These are phyloP conservation scores for Cynoglossus semilaevis DNA, from an alignment of 2,113 vertebrate genomes.

Conservation along the genomic window DNA sequence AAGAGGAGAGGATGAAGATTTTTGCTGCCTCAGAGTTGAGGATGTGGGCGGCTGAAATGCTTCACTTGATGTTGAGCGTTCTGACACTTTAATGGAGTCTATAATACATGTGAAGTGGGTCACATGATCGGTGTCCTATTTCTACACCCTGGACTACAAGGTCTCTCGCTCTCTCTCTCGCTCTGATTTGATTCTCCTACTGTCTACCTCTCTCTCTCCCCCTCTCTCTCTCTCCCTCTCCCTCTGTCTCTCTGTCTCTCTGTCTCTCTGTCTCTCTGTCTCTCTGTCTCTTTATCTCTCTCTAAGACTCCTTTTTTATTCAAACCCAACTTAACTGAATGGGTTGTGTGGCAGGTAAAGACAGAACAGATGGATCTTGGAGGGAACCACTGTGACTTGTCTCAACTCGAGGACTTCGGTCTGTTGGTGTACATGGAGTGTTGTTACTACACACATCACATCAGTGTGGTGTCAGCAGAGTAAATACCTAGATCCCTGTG, in stretches of 20 bases:
- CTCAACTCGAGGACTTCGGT: no score
- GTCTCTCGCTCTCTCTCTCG: conserved; percentile 27
- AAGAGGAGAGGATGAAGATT: conserved; percentile 29
- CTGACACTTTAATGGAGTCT: conserved; percentile 66
- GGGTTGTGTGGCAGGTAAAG: no score
- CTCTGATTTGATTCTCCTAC: no score
- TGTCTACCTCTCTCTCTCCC: conserved; percentile 2
- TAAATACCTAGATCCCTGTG: no score
- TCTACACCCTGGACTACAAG: conserved; percentile 31
- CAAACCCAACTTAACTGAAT: no score
- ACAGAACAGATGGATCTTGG: no score
- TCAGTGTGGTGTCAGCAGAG: no score
- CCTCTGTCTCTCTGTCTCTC: conserved; percentile 24
- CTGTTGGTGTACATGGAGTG: no score
- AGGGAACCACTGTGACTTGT: no score
- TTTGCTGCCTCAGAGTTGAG: conserved; percentile 42
- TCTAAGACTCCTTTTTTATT: neutral
- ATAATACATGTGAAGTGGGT: conserved; percentile 62
- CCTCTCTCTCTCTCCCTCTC: conserved; percentile 25
- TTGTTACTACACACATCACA: no score
- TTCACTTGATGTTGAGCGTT: conserved; percentile 39
- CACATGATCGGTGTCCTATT: conserved; percentile 54
- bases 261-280: conserved; percentile 27
- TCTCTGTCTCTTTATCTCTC: neutral
- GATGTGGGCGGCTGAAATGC: conserved; percentile 49